Base-by-base conservation (phyloP, 2,797 vertebrate species). In the Haliaeetus albicilla region DNA sequence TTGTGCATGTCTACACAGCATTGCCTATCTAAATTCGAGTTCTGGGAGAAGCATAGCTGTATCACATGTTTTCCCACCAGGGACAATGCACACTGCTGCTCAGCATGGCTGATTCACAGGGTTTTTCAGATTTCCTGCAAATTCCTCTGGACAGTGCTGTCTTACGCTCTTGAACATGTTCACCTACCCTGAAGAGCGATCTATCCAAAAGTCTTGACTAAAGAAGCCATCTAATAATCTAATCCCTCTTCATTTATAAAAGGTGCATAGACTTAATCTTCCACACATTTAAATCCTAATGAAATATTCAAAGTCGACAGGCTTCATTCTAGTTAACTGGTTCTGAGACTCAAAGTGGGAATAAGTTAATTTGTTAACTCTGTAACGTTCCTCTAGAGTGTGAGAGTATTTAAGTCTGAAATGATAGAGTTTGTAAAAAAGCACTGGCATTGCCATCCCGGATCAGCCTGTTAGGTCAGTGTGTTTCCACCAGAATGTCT, bases 161-260 rank as follows among this genome's bases (percentile, higher is more conserved):
- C 53, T 43, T 68, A 30, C 0, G 1, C 31, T 89, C 1, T 0
- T 39, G n/a, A 54, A 54, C 14, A 5, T 17, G 24, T 33, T 63
- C 14, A 8, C 22, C 39, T 88, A 43, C 13, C 30, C 39, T 37
- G n/a, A 88, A 85, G 79, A 83, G 13, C 1, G 0, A 35, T 78
- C 68, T 64, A 7, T 85, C 37, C 25, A n/a, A 43, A 93, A 81
- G 23, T 31, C 14, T 69, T 60, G 7, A 44, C 14, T 51, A 48
- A 77, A 28, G 53, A 83, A 90, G 27, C 25, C 33, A 33, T 60
- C 60, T 70, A 68, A 83, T 77, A 70, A 57, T 60, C 33, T 37
- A 64, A 90, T 57, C 5, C 53, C 31, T 43, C 5, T 1, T 65
- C 4, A 25, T 78, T 94, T 68, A 25, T n/a, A 75, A 57, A 83